Base-by-base conservation (phyloP, 2,113 vertebrate genomes). In the Nycticebus coucang region DNA sequence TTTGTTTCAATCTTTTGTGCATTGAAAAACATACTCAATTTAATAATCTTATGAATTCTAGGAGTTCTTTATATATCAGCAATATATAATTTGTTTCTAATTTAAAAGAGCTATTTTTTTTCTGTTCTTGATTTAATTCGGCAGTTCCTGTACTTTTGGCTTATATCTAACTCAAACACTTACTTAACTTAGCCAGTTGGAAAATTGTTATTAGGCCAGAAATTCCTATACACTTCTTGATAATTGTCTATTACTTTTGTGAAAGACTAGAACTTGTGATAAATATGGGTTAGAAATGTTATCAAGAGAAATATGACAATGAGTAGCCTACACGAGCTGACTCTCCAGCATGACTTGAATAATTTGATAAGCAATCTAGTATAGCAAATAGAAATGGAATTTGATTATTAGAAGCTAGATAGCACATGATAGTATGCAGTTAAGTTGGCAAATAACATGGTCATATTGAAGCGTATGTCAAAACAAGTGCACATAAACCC, bases 21-120 rank as follows among this genome's bases (percentile, higher is more conserved):
- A 87, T 57, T 90, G 45, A 93, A 86, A 69, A 53, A 41, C 77
- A 45, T 59, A 88, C 72, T 89, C 64, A 86, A 57, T 86, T 90
- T 80, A 77, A 28, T 66, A 71, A 37, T 78, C 9, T 55, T 71
- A 62, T 80, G 14, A 68, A 3, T 59, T 69, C 33, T 30, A 13
- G 30, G 10, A 82, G 24, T 64, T 90, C 2, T 45, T 59, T 89
- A 74, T 79, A 24, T 64, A 14, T 83, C 62, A 82, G 28, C 24
- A 91, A 59, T 57, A 64, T 66, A 71, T 60, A 84, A 59, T 92
- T 79, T 89, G 37, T 93, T 93, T 74, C 5, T 79, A 59, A 64
- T 59, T 87, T 84, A 41, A 80, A 83, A 60, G 7, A 82, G 22
- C 12, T 72, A 11, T 59, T 89, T 97, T 90, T 79, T 41, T 41